Evolutionary conservation across 1,140 invertebrate genomes (phyloP).

Genomic region (Kradibia gibbosae): DNA sequence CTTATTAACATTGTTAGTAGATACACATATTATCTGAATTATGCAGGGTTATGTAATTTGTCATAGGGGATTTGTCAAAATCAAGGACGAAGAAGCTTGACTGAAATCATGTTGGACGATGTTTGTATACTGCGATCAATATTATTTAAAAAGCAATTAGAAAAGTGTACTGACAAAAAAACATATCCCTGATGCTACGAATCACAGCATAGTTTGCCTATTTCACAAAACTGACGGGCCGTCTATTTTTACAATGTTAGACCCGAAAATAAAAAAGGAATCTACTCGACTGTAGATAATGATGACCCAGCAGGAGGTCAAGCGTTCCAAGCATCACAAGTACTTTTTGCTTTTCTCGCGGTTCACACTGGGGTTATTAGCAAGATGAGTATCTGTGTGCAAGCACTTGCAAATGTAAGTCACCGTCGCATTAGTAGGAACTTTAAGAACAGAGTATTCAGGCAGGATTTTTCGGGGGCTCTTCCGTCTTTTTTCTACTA

Average conservation of each 20-base stretch:
- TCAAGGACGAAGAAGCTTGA: too few relatives aligned
- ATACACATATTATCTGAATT: too few relatives aligned
- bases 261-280: neutral
- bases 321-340: neutral
- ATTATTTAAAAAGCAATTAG: neutral
- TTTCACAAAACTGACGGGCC: neutral
- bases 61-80: too few relatives aligned
- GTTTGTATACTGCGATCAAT: neutral
- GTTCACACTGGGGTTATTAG: neutral
- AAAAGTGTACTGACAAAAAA: neutral
- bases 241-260: neutral
- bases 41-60: too few relatives aligned
- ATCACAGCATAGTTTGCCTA: neutral
- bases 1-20: too few relatives aligned
- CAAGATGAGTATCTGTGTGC: neutral
- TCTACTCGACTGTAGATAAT: neutral
- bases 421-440: neutral
- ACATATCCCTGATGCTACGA: neutral
- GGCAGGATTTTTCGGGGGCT: too few relatives aligned
- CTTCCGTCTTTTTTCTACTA: too few relatives aligned
- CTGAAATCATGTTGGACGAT: too few relatives aligned
- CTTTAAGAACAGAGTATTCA: conserved; percentile 5
- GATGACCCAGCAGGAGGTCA: conserved; percentile 9
- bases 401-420: neutral
- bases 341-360: neutral